Evolutionary conservation across 2,888 invertebrate genomes (phyloP).

Genomic region (Vanessa cardui): DNA sequence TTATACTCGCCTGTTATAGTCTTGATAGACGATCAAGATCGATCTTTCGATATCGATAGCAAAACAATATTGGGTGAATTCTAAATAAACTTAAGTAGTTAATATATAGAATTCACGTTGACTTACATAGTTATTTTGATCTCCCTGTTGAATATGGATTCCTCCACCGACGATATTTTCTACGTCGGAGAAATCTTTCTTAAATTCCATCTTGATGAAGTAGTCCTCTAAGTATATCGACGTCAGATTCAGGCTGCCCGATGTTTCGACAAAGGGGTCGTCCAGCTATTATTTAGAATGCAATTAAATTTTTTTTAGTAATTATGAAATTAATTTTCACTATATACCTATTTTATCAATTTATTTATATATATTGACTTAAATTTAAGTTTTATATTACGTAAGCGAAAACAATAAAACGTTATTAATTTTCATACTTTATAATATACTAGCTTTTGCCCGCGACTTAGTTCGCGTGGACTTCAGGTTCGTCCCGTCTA

Average conservation of each 20-base stretch:
- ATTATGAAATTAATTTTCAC: no score
- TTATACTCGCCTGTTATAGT: no score
- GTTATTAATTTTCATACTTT: no score
- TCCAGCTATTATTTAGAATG: slow-evolving; percentile 72
- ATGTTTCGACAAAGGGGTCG: slow-evolving; percentile 85
- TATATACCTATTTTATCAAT: no score
- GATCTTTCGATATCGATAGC: no score
- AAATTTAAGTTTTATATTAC: no score
- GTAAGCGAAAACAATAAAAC: no score
- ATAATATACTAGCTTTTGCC: no score
- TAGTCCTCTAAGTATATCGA: slow-evolving; percentile 86
- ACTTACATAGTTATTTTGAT: slow-evolving; percentile 80
- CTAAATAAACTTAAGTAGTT: background rate
- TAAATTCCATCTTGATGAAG: slow-evolving; percentile 84
- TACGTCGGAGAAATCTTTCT: slow-evolving; percentile 85
- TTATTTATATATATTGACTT: no score
- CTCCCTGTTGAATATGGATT: slow-evolving; percentile 83
- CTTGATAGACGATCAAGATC: no score
- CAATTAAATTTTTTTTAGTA: background rate
- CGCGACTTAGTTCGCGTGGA: no score
- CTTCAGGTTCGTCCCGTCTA: no score
- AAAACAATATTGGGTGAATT: background rate
- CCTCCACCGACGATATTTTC: slow-evolving; percentile 86
- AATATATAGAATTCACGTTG: background rate
- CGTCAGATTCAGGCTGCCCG: slow-evolving; percentile 83